Evolutionary conservation across 2,113 vertebrate genomes (phyloP), one percentile per base, ranked within the genome.

Genomic region (Illadopsis cleaveri): DNA sequence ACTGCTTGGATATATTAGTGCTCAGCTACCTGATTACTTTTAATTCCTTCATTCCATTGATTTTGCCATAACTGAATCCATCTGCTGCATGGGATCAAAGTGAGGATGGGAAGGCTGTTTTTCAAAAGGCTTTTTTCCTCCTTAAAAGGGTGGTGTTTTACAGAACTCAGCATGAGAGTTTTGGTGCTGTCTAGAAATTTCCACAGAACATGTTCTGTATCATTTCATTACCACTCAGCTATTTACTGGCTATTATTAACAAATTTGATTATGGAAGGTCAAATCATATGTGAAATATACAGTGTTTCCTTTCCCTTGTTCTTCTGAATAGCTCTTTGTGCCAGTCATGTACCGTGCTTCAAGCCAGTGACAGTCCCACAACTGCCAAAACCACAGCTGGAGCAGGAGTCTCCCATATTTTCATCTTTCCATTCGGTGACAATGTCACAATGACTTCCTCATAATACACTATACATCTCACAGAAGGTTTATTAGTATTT

Each of bases 181-280:
- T 93, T 90, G 64, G 65, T 95, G 75, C 79, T 92, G 94, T 86
- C 93, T 91, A 91, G 94, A 96, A 95, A 93, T 95, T 95, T 97
- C 95, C 96, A 95, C 60, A 81, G 78, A 94, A 80, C 53, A 77
- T 94, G 94, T 94, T 96, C 91, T 94, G 18, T 93, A 92, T 95
- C 75, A 86, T 96, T 94, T 95, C 91, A 95, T 94, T 97, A 94
- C 86, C 6, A 35, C 70, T 96, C 54, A 95, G 78, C 84, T 94
- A 90, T 92, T 97, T 94, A 65, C 84, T 95, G 86, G 73, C 83
- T 95, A 88, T 92, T 96, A 91, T 91, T 92, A 94, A 96, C 77
- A 94, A 96, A 96, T 94, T 87, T 82, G 86, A 96, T 97, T 96
- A 95, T 66, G 50, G 83, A 85, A 69, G 86, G 86, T 95, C 90